Percentiles rank a stretch among this genome's conserved stretches.
Conservation (phyloP, 2,113 vertebrate species). For the Daboia siamensis region DNA sequence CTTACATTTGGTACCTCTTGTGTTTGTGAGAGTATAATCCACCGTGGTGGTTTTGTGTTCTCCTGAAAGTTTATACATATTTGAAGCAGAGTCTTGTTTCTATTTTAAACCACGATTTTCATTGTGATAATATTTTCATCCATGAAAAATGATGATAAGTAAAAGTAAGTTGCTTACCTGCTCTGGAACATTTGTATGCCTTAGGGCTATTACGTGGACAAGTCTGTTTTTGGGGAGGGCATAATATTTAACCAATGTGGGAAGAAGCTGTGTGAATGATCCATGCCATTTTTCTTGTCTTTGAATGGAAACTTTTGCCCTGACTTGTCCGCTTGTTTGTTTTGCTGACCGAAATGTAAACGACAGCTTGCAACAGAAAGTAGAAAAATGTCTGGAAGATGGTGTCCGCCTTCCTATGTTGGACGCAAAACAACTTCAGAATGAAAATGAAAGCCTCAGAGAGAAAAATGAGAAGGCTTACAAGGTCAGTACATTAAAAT, state of each 20-base stretch:
- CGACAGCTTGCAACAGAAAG: constrained; percentile 89
- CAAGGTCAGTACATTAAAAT: constrained; percentile 71
- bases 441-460: constrained; percentile 80
- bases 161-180: not conserved
- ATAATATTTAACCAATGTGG: not conserved
- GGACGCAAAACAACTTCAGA: constrained; percentile 88
- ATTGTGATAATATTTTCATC: constrained; percentile 42
- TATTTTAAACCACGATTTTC: constrained; percentile 45
- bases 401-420: constrained; percentile 88
- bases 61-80: constrained; percentile 52
- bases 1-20: constrained; percentile 32
- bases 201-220: not conserved
- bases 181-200: not conserved
- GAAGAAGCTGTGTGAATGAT: not conserved
- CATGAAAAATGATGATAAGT: constrained; percentile 31
- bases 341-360: constrained; percentile 36
- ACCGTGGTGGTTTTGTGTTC: constrained; percentile 38
- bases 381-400: constrained; percentile 91
- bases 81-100: constrained; percentile 39
- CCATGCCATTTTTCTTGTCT: not conserved
- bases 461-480: constrained; percentile 79
- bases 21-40: constrained; percentile 14
- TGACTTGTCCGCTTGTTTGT: constrained; percentile 2
- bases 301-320: not conserved
- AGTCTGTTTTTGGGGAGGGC: not conserved